These are phyloP conservation scores for Arctopsyche grandis DNA, from an alignment of 1,140 invertebrate species.

Conservation along the genomic window DNA sequence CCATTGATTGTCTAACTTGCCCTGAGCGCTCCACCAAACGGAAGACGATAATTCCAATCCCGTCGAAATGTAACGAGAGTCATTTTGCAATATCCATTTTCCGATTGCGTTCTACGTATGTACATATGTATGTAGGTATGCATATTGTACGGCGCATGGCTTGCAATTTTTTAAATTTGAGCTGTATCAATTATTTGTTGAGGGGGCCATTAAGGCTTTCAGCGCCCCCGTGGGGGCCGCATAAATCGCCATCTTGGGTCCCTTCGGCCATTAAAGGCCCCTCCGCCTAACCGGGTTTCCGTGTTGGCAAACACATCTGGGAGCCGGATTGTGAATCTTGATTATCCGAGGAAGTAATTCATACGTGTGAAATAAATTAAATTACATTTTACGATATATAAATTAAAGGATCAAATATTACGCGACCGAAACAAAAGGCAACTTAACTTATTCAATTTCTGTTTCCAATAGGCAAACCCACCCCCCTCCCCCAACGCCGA, in stretches of 20 bases:
- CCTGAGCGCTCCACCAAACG: too few species aligned
- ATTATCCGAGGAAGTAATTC: not conserved
- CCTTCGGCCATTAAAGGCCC: conserved; percentile 17
- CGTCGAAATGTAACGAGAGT: too few species aligned
- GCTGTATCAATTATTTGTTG: conserved; percentile 3
- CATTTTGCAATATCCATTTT: too few species aligned
- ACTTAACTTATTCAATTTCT: not conserved
- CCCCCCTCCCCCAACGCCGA: not conserved
- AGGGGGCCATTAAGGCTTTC: conserved; percentile 34
- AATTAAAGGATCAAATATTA: not conserved
- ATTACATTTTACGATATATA: conserved; percentile 11
- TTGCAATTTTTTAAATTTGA: too few species aligned
- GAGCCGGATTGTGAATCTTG: conserved; percentile 14
- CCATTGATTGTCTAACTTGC: too few species aligned
- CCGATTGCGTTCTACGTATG: too few species aligned
- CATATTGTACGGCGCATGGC: too few species aligned
- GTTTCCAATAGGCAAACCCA: not conserved
- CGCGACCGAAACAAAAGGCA: not conserved
- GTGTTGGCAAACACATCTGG: conserved; percentile 31
- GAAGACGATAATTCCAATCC: too few species aligned
- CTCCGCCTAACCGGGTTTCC: conserved; percentile 17
- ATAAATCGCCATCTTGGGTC: conserved; percentile 35
- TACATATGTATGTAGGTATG: too few species aligned
- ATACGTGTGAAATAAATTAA: not conserved
- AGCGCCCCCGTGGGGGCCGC: not conserved